Evolutionary conservation across 2,888 invertebrate species (phyloP), one percentile per base, ranked within the genome.

Genomic region (Saturnia japonica): DNA sequence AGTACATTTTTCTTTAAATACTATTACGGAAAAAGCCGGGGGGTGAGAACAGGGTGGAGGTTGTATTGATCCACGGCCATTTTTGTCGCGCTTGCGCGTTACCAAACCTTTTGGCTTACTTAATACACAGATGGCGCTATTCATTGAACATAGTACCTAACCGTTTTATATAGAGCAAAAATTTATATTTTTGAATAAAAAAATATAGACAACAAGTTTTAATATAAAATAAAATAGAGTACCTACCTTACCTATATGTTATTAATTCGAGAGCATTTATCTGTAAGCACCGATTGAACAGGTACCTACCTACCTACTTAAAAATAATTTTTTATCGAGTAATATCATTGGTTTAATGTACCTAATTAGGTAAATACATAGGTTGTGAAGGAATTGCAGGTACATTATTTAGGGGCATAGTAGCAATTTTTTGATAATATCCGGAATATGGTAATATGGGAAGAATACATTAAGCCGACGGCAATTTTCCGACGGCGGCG

Each of bases 61-160:
- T 79, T 72, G 80, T 93, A 93, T 93, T 89, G 93, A 93, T 93
- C 84, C 87, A 83, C 89, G 80, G 93, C 93, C 93, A 93, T 93
- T 80, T 90, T 86, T 84, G 85, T 84, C 80, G 81, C 88, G 86
- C 92, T 87, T 88, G 93, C 91, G 91, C 82, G 71, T 71, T 81
- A 34, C 16, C 69, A 75, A 71, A 64, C 67, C 66, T 78, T 82
- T 83, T 85, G 80, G 78, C 81, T 70, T n/a, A 66, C 69, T 76
- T 73, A 77, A 71, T 73, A 75, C 74, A 88, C 78, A 93, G 92
- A 92, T 92, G 92, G 92, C 92, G 91, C 74, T 90, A 84, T 75
- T 77, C 43, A 75, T 76, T 69, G 69, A 71, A 69, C 67, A 64
- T 40, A 66, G 43, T 66, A 43, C 67, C 68, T 68, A 67, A 34